A percentile compares a stretch with the other conserved stretches of the same genome.
Evolutionary conservation across 1,140 invertebrate species (phyloP).

Genomic region (Leptopilina clavipes): DNA sequence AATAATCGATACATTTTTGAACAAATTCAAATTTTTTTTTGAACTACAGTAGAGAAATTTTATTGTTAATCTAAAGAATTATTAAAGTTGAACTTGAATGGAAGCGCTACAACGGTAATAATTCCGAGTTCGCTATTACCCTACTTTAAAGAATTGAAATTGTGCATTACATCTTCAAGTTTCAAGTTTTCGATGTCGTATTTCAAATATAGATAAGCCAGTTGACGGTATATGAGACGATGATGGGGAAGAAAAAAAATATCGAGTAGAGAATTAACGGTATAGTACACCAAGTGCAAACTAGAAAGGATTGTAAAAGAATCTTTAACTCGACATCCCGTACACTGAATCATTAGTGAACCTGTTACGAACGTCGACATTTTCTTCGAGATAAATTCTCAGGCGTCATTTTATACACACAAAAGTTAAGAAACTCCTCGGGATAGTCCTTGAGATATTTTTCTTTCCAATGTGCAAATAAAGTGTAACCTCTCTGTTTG

Average conservation of each 20-base stretch:
- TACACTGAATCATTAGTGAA: conserved; percentile 19
- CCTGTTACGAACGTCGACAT: conserved; percentile 26
- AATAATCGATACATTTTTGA: too few relatives aligned
- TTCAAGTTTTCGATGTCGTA: background rate
- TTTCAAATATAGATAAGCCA: background rate
- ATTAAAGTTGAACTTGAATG: background rate
- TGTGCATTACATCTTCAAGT: background rate
- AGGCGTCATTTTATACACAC: background rate
- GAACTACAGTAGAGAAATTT: too few relatives aligned
- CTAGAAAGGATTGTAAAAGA: conserved; percentile 28
- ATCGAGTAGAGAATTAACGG: conserved; percentile 6
- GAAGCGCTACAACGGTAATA: background rate
- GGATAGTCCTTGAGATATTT: conserved; percentile 27
- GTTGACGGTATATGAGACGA: background rate
- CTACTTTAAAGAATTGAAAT: conserved; percentile 1
- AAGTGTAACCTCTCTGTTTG: background rate
- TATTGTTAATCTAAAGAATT: too few relatives aligned
- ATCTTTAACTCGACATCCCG: conserved; percentile 25
- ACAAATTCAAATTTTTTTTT: too few relatives aligned
- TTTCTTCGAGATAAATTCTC: conserved; percentile 32
- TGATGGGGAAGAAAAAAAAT: background rate
- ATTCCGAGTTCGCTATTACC: background rate
- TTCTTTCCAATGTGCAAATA: conserved; percentile 12
- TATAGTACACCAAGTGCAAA: background rate
- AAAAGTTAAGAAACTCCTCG: conserved; percentile 10